Conservation (phyloP, 2,888 invertebrate genomes). For the Pharmacophagus antenor region DNA sequence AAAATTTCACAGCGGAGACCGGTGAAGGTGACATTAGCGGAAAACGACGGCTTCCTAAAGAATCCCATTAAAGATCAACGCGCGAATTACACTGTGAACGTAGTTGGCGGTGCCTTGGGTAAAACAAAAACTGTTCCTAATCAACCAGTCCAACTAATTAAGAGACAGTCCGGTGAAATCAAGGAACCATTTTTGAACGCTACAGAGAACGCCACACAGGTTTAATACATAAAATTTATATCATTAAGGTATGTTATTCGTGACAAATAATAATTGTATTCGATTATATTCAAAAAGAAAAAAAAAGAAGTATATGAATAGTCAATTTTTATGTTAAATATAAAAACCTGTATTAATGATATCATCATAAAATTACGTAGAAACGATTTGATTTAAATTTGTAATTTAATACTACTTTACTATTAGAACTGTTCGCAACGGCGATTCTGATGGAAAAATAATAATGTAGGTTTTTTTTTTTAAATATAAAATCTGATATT, state of each 20-base stretch:
- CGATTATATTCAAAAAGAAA: too few species aligned
- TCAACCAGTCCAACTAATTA: conserved; percentile 90
- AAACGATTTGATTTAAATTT: too few species aligned
- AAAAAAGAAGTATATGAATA: background rate
- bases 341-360: background rate
- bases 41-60: conserved; percentile 57
- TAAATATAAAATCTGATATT: conserved; percentile 26
- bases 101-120: conserved; percentile 58
- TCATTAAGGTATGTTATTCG: background rate
- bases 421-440: too few species aligned
- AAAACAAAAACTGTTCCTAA: conserved; percentile 84
- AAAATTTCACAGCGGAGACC: conserved; percentile 55
- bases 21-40: conserved; percentile 60
- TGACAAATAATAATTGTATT: too few species aligned
- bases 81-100: conserved; percentile 59
- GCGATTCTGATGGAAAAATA: too few species aligned
- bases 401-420: too few species aligned
- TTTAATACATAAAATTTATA: conserved; percentile 74
- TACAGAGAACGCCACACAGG: conserved; percentile 92
- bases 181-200: conserved; percentile 90
- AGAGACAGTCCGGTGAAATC: conserved; percentile 82
- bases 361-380: too few species aligned
- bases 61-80: conserved; percentile 52
- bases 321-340: background rate
- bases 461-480: too few species aligned